Percentiles rank a stretch among this genome's conserved stretches.
Evolutionary conservation across 2,113 vertebrate species (phyloP).

Genomic region (Myrmophylax atrothorax): DNA sequence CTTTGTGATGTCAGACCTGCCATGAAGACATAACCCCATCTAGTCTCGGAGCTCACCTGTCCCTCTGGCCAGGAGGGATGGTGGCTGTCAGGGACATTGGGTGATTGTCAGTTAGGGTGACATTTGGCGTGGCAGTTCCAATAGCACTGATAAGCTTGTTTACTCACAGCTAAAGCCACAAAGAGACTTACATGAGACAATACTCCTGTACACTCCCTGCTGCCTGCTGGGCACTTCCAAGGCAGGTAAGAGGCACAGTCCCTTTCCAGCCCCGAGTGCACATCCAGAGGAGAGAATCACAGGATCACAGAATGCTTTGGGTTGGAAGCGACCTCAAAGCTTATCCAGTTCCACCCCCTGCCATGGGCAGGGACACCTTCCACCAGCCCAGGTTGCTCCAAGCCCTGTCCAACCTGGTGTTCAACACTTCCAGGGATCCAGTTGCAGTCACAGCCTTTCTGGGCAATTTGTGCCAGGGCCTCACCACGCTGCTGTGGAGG

Average conservation of each 20-base stretch:
- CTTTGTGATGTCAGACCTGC: neutral
- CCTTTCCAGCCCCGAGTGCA: neutral
- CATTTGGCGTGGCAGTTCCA: neutral
- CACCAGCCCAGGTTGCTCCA: no score
- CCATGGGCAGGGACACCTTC: no score
- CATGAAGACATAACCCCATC: neutral
- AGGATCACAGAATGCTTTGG: neutral
- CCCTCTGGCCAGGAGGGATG: neutral
- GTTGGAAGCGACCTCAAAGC: no score
- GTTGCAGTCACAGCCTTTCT: no score
- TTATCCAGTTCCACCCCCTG: no score
- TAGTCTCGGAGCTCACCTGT: neutral
- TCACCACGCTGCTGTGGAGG: no score
- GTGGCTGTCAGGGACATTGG: neutral
- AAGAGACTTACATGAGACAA: rapidly evolving
- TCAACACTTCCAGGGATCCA: no score
- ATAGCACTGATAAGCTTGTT: neutral
- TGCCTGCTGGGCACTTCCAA: neutral
- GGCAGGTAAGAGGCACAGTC: rapidly evolving
- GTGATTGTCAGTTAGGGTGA: neutral
- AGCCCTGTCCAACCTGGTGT: no score
- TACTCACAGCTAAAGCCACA: neutral
- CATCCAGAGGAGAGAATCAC: neutral
- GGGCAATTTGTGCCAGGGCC: no score
- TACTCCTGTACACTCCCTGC: rapidly evolving